Base-by-base conservation (phyloP, 2,888 invertebrate genomes). In the Latrodectus elegans region DNA sequence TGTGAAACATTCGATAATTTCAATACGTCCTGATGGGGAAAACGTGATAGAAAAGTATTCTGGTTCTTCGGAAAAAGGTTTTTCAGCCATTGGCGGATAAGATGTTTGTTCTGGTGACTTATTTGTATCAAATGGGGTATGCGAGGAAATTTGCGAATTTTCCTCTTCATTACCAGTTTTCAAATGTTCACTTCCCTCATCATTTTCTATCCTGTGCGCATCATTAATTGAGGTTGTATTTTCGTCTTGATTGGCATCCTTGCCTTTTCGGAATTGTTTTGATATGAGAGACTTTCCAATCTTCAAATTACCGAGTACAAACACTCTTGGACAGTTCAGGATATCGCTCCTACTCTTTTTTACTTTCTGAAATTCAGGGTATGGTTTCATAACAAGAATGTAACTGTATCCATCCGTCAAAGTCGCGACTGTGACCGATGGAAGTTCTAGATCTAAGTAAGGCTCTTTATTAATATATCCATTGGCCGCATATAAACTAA, bases 301-400 rank as follows among this genome's bases (percentile, higher is more conserved):
- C 52, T 87, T 72, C 14, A 87, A 73, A 22, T 87, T 87, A 8
- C 86, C 81, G 26, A 87, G 26, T 9, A 81, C 81, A 8, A 87
- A 10, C 22, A 11, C 9, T 26, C 55, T 14, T 4, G 75, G 82
- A n/a, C 8, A 15, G 51, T 70, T 15, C 8, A 38, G 26, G n/a
- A 52, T 26, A 17, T 55, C n/a, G 8, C 68, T 51, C 8, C 4
- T n/a, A 9, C 0, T 52, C 11, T 17, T 71, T 64, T 38, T 15
- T 49, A 26, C 38, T 51, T 10, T 74, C 17, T 9, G 12, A 71
- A 86, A 86, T 12, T 76, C 38, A 10, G 51, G 1, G 22, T 53
- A 64, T 1, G 86, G 81, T 6, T 55, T 17, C 38, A 26, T 60
- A 26, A 82, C 71, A 6, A 73, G 38, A 53, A 81, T 77, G 12